Conservation (phyloP, 1,140 invertebrate genomes). For the Tetragonula clypearis region DNA sequence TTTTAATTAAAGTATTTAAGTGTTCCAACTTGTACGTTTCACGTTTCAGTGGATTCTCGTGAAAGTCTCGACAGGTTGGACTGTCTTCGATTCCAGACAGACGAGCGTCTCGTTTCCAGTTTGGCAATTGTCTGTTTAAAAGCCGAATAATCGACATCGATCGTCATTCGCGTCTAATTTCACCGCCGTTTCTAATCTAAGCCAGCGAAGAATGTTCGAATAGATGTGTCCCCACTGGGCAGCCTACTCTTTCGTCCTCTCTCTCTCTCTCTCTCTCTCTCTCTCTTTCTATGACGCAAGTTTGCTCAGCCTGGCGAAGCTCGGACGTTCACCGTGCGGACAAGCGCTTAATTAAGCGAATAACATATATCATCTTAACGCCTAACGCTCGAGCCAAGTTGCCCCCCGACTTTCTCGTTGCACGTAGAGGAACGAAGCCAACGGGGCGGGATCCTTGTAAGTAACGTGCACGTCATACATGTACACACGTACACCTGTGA, state of each 20-base stretch:
- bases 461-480: neutral
- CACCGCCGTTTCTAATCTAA: neutral
- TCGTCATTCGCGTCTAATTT: constrained; percentile 25
- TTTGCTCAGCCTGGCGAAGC: constrained; percentile 63
- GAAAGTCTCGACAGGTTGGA: neutral
- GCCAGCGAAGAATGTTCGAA: no score
- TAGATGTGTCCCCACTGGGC: no score
- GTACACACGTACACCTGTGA: neutral
- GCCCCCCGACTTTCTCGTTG: constrained; percentile 31
- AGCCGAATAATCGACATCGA: constrained; percentile 8
- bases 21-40: neutral
- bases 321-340: constrained; percentile 64
- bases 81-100: neutral
- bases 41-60: neutral
- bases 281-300: constrained; percentile 48
- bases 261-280: neutral
- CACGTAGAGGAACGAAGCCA: constrained; percentile 12
- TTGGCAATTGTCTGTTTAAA: neutral
- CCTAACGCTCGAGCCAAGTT: constrained; percentile 71
- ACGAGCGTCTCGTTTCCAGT: neutral
- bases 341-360: constrained; percentile 80
- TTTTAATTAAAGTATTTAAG: constrained; percentile 42
- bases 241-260: neutral
- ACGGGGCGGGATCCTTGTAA: constrained; percentile 2
- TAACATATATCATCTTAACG: constrained; percentile 78